A percentile compares a stretch with the other conserved stretches of the same genome.
Conservation (phyloP, 2,797 vertebrate genomes). For the Arnoldichthys spilopterus region DNA sequence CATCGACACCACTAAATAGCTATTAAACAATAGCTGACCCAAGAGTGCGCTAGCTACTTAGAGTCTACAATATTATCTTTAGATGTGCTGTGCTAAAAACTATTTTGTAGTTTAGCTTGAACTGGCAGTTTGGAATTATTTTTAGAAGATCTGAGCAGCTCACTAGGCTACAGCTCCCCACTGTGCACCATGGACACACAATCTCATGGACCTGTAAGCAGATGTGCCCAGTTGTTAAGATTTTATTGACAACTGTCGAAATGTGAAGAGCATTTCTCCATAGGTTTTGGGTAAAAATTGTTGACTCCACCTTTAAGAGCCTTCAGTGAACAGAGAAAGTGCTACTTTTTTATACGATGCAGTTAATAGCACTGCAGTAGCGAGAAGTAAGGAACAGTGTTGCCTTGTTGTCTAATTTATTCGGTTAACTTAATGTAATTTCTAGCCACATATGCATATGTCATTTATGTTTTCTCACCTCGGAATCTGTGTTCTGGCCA, state of each 20-base stretch:
- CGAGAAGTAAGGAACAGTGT: constrained; percentile 30
- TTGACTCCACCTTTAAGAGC: constrained; percentile 13
- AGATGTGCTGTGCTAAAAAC: too few relatives aligned
- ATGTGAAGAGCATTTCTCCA: not conserved
- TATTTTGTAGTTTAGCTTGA: too few relatives aligned
- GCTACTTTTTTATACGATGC: constrained; percentile 35
- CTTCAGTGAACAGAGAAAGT: constrained; percentile 26
- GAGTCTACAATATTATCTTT: too few relatives aligned
- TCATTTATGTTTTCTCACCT: not conserved
- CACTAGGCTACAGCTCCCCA: not conserved
- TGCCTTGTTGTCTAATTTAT: constrained; percentile 49
- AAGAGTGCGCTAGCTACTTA: not conserved
- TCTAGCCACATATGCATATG: constrained; percentile 31
- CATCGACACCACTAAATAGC: not conserved
- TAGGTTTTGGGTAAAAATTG: not conserved
- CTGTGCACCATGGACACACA: not conserved
- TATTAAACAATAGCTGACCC: not conserved
- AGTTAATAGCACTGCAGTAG: constrained; percentile 18
- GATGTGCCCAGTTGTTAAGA: not conserved
- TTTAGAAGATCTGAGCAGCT: not conserved
- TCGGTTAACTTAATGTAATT: constrained; percentile 50
- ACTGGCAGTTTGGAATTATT: too few relatives aligned
- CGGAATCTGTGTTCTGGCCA: not conserved
- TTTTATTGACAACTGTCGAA: not conserved
- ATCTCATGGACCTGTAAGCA: not conserved